These are phyloP conservation scores for Phymastichus coffea DNA, from an alignment of 1,140 invertebrate species.

Conservation along the genomic window DNA sequence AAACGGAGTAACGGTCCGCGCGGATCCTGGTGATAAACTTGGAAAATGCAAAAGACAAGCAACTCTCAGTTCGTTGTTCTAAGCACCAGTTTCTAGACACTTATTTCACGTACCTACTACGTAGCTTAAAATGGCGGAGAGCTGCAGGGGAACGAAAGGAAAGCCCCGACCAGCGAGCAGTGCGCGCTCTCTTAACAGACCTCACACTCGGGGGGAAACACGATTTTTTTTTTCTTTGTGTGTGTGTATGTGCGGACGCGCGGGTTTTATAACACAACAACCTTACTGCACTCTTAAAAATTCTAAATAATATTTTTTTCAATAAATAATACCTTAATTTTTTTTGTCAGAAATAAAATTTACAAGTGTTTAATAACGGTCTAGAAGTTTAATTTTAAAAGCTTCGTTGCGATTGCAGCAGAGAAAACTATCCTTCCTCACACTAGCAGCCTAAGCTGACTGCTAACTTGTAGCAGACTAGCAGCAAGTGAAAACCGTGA, in stretches of 20 bases:
- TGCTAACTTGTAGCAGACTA: neutral
- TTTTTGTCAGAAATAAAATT: too few relatives aligned
- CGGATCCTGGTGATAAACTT: neutral
- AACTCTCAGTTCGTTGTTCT: slow-evolving; percentile 22
- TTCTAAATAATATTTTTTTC: too few relatives aligned
- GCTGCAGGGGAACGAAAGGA: slow-evolving; percentile 6
- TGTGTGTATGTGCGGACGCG: neutral
- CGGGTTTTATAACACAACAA: too few relatives aligned
- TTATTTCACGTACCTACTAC: slow-evolving; percentile 19
- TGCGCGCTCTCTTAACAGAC: slow-evolving; percentile 1
- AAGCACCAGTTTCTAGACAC: neutral
- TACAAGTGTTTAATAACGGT: too few relatives aligned
- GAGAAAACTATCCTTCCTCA: too few relatives aligned
- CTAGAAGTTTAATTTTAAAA: too few relatives aligned
- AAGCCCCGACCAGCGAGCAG: neutral
- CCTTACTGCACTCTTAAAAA: too few relatives aligned
- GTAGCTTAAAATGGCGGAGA: slow-evolving; percentile 26
- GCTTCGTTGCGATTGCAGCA: too few relatives aligned
- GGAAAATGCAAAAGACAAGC: slow-evolving; percentile 13
- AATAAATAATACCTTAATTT: too few relatives aligned
- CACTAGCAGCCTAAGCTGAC: neutral
- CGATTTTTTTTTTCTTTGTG: neutral
- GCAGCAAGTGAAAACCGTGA: slow-evolving; percentile 7
- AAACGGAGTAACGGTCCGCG: neutral
- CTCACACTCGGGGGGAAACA: neutral